These are phyloP conservation scores for Poeciliopsis gracilis DNA, from an alignment of 2,797 vertebrate species.

Conservation along the genomic window DNA sequence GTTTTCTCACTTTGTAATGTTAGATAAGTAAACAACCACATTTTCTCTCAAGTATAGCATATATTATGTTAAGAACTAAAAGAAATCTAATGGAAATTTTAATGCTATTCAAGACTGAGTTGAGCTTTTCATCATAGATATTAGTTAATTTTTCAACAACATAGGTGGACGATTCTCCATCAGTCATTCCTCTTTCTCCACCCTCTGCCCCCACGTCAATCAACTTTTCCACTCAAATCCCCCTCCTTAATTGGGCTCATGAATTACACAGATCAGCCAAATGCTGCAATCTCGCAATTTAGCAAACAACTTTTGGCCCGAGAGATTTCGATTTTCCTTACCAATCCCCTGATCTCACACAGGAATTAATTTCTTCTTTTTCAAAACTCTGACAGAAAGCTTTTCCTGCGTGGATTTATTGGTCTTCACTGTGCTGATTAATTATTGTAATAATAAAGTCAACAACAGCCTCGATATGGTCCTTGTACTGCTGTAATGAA, in stretches of 20 bases:
- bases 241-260: constrained; percentile 29
- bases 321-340: constrained; percentile 13
- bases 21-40: constrained; percentile 3
- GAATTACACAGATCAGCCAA: constrained; percentile 28
- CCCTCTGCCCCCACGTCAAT: constrained; percentile 9
- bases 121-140: constrained; percentile 4
- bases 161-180: constrained; percentile 10
- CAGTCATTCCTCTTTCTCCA: constrained; percentile 8
- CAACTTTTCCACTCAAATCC: constrained; percentile 27
- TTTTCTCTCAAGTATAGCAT: constrained; percentile 16
- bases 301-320: constrained; percentile 31
- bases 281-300: constrained; percentile 27
- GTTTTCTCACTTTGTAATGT: constrained; percentile 33
- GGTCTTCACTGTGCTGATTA: constrained; percentile 17
- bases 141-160: neutral
- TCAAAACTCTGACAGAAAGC: constrained; percentile 6
- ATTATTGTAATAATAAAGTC: constrained; percentile 19
- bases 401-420: constrained; percentile 29
- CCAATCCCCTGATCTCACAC: constrained; percentile 15
- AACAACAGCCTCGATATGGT: constrained; percentile 29
- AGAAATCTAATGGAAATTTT: neutral
- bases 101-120: neutral
- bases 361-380: constrained; percentile 29
- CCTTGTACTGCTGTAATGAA: constrained; percentile 15
- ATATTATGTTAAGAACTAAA: constrained; percentile 8